These are phyloP conservation scores for Tachycineta bicolor DNA, from an alignment of 2,113 vertebrate genomes.

Conservation along the genomic window DNA sequence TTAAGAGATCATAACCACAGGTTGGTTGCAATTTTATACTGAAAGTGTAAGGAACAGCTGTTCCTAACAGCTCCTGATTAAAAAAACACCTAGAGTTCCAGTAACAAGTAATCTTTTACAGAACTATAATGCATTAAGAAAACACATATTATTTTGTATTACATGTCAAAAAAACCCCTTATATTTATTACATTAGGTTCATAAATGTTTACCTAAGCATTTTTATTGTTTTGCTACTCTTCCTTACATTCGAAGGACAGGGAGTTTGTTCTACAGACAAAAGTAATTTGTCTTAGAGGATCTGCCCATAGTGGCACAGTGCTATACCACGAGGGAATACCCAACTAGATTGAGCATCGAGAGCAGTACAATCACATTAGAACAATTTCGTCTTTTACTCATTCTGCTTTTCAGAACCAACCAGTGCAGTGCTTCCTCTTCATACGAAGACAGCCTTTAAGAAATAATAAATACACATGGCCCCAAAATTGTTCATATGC, in stretches of 20 bases:
- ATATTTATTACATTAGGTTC: conserved; percentile 41
- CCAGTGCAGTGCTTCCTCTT: not conserved
- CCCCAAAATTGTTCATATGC: conserved; percentile 8
- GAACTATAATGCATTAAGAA: conserved; percentile 31
- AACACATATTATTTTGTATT: conserved; percentile 20
- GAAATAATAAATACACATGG: not conserved
- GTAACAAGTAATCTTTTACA: conserved; percentile 37
- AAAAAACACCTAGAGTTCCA: conserved; percentile 45
- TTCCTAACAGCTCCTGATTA: conserved; percentile 58
- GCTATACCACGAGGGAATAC: fast-evolving
- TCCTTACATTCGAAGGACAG: conserved; percentile 24
- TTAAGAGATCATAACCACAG: conserved; percentile 63
- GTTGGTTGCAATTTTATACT: conserved; percentile 25
- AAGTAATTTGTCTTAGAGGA: not conserved
- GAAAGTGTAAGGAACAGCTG: conserved; percentile 32
- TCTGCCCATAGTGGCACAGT: not conserved
- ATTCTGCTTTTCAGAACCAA: conserved; percentile 3
- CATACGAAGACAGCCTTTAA: conserved; percentile 21
- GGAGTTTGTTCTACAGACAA: conserved; percentile 29
- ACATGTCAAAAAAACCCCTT: not conserved
- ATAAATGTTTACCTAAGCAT: conserved; percentile 34
- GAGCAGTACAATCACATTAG: not conserved
- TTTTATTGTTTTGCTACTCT: not conserved
- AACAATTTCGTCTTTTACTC: not conserved
- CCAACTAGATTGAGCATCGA: fast-evolving